Base-by-base conservation (phyloP, 2,797 vertebrate species). In the Microcaecilia unicolor region DNA sequence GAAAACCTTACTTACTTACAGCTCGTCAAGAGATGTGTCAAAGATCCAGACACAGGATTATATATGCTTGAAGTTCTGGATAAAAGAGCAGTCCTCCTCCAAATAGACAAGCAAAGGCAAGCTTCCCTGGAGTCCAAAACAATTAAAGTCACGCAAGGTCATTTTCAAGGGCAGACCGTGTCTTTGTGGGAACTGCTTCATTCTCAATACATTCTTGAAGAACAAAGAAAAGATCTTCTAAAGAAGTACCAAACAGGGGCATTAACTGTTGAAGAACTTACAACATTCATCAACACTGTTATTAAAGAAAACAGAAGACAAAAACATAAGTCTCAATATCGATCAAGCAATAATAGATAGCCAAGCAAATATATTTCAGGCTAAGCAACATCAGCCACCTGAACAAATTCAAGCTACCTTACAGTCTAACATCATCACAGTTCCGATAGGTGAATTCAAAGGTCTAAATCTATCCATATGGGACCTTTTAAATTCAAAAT, bases 181-280 rank as follows among this genome's bases (percentile, higher is more conserved):
- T 82, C 88, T 3, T 51, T 89, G 8, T 93, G 90, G 91, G 91
- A 92, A 27, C 70, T 93, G 6, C 80, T 96, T 13, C 85, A 78
- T 69, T 90, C 86, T 8, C 42, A 79, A 10, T 86, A 83, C 62
- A 39, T 90, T 34, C 37, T 71, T 0, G 83, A 88, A 34, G 66
- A 78, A 10, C 80, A 65, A 55, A 64, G 85, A 28, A 68, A 82
- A 51, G 74, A 87, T 24, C 64, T 89, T 8, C 76, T 92, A 40
- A 71, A 66, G 19, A 26, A 60, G 6, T 77, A 54, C 53, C 48
- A 1, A 2, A 62, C 39, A 1, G 38, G 54, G 13, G 22, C 41
- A 9, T 54, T 82, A 39, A 70, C 31, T 0, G 42, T 57, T 10
- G 67, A 58, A 16, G 62, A 61, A 32, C 56, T 94, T 34, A 81